Base-by-base conservation (phyloP, 2,888 invertebrate species). In the Dichetophora obliterata region DNA sequence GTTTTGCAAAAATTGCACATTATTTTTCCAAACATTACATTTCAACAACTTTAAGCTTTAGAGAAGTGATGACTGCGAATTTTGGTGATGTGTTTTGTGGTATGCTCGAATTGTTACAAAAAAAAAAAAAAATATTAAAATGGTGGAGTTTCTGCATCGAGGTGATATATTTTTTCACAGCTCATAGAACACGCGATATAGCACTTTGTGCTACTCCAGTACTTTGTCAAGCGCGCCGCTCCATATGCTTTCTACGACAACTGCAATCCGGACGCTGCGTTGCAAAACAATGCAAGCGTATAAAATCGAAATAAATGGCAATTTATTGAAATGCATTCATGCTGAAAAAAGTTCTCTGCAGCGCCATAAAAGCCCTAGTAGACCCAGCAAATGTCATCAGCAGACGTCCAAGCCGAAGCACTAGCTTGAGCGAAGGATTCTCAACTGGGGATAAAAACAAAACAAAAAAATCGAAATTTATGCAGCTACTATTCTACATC, bases 321-420 rank as follows among this genome's bases (percentile, higher is more conserved):
- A 77, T 79, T 79, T 79, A 79, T 81, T 80, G 81, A 79, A 78
- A 78, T 77, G 80, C 80, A 75, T 65, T 77, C 78, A 78, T 76
- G 80, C 77, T 78, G 80, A 78, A 78, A 80, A 80, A 75, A 78
- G 75, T 76, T 75, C 66, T 48, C 22, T 27, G 27, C 54, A 70
- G 66, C 22, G 11, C 27, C 63, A 34, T 63, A 11, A 63, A n/a
- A 43, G 14, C 34, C 11, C 16, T n/a, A 34, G 31, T 34, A 9
- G 34, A 34, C 8, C 2, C 63, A 16, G 34, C 34, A 43, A 66
- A 3, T 43, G 66, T 43, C 66, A 70, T 1, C 48, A 24, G 37
- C 22, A 48, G n/a, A 5, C 31, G 1, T 6, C 3, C n/a, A 19
- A 37, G 6, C 43, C 19, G 31, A 37, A 4, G 43, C n/a, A 37